Conservation (phyloP, 1,140 invertebrate genomes). For the Drosophila kanapiae region DNA sequence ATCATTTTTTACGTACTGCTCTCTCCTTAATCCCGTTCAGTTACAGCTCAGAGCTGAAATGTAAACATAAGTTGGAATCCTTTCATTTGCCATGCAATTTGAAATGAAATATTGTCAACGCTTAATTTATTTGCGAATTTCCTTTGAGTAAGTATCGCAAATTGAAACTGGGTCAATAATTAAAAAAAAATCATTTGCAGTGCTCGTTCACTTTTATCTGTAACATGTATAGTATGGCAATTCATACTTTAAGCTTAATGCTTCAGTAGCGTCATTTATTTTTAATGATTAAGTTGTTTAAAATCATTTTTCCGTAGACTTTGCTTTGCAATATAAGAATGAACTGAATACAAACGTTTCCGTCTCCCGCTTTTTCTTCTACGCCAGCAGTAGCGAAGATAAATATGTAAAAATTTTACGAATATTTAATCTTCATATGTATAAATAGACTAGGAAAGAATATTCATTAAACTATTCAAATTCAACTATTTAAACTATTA, state of each 20-base stretch:
- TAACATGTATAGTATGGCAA: neutral
- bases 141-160: neutral
- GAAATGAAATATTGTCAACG: too few species aligned
- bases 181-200: neutral
- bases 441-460: too few species aligned
- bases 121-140: neutral
- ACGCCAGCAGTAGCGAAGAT: too few species aligned
- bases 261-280: neutral
- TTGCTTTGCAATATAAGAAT: neutral
- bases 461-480: too few species aligned
- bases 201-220: neutral
- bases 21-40: constrained; percentile 52
- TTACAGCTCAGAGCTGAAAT: constrained; percentile 26
- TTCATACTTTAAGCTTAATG: neutral
- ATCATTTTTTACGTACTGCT: constrained; percentile 8
- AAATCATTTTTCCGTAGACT: neutral
- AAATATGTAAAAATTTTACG: too few species aligned
- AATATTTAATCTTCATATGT: too few species aligned
- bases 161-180: too few species aligned
- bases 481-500: too few species aligned
- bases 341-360: too few species aligned
- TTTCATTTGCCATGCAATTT: neutral
- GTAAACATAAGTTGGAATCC: constrained; percentile 24
- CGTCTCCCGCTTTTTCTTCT: too few species aligned
- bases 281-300: neutral